Evolutionary conservation across 2,113 vertebrate species (phyloP).

Genomic region (Irena cyanogastra): DNA sequence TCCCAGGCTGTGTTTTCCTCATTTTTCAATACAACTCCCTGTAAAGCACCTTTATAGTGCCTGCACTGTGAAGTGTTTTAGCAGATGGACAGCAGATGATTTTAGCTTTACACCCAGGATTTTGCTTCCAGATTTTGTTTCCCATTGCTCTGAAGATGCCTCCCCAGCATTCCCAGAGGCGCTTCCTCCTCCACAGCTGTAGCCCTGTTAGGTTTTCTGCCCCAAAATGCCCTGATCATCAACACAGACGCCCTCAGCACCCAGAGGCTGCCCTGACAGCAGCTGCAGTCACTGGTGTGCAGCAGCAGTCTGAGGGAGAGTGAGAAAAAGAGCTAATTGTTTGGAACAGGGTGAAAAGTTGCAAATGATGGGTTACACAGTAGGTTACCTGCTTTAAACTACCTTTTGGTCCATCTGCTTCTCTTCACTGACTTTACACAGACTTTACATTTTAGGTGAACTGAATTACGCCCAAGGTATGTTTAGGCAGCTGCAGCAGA

Average conservation of each 20-base stretch:
- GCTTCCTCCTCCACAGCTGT: background rate
- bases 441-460: background rate
- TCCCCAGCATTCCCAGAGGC: rapidly evolving
- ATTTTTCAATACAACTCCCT: background rate
- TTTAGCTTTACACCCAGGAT: background rate
- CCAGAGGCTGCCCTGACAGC: background rate
- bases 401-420: background rate
- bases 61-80: background rate
- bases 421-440: background rate
- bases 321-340: background rate
- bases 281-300: background rate
- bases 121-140: background rate
- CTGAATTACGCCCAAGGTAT: rapidly evolving
- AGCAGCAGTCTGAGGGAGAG: background rate
- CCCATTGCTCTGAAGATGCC: background rate
- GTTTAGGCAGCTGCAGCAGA: background rate
- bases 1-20: background rate
- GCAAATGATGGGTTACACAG: background rate
- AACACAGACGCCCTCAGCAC: background rate
- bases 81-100: no score
- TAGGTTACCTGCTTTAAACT: background rate
- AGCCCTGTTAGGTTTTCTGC: background rate
- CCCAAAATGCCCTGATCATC: background rate
- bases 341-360: background rate
- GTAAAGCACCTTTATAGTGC: background rate